These are phyloP conservation scores for Epizoanthus scotinus DNA, from an alignment of 92 coral and sea anemone species.

Conservation along the genomic window DNA sequence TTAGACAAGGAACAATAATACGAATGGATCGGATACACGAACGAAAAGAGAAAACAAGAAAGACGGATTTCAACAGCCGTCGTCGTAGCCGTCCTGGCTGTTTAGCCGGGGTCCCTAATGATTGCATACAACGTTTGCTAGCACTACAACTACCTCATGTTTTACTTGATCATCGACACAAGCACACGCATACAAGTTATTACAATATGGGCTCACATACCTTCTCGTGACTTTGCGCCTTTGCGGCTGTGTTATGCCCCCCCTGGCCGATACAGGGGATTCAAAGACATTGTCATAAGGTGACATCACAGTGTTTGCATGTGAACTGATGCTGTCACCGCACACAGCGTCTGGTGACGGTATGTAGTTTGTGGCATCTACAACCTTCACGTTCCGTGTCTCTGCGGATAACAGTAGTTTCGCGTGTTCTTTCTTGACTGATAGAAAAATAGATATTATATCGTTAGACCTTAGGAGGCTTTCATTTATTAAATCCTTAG, in stretches of 20 bases:
- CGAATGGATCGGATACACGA: too few relatives aligned
- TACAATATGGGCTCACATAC: conserved; percentile 26
- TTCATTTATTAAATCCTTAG: too few relatives aligned
- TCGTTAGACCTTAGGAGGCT: not conserved
- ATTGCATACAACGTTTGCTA: too few relatives aligned
- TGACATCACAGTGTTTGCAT: not conserved
- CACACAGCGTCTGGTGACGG: conserved; percentile 63
- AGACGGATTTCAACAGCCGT: too few relatives aligned
- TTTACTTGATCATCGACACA: too few relatives aligned
- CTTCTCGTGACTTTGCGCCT: conserved; percentile 70
- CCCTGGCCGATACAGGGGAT: conserved; percentile 43
- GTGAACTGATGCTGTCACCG: not conserved
- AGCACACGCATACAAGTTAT: not conserved
- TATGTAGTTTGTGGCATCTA: conserved; percentile 83
- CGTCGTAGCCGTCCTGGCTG: too few relatives aligned
- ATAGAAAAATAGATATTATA: not conserved
- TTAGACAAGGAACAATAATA: too few relatives aligned
- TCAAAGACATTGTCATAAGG: conserved; percentile 48
- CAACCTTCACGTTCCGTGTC: conserved; percentile 91
- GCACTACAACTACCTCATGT: too few relatives aligned
- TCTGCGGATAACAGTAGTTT: conserved; percentile 74
- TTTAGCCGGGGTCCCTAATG: too few relatives aligned
- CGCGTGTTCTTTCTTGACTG: conserved; percentile 75
- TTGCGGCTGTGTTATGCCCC: conserved; percentile 18
- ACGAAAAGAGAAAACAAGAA: too few relatives aligned